phyloP scores from a whole-genome alignment of 35 echinoderm and acorn worm genomes.

The Lytechinus variegatus region DNA sequence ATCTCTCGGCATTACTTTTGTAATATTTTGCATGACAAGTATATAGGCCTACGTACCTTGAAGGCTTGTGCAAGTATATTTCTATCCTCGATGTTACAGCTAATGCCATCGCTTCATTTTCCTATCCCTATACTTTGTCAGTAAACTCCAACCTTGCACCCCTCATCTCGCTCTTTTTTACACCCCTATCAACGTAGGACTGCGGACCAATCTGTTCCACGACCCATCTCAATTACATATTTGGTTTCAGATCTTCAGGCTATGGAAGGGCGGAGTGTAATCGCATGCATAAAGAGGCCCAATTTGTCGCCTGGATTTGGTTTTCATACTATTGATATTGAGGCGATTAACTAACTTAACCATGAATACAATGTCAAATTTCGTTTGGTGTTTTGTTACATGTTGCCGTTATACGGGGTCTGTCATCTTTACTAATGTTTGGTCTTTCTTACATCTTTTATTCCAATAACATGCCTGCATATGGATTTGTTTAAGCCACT shows the following conservation, averaged over 20 bases:
- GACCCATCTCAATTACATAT: constrained; percentile 33
- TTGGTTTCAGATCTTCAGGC: constrained; percentile 27
- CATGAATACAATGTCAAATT: not conserved
- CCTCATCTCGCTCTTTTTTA: not conserved
- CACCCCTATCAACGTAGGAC: not conserved
- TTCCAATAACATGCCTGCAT: not conserved
- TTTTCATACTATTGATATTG: constrained; percentile 24
- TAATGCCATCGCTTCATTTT: not conserved
- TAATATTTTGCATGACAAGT: not conserved
- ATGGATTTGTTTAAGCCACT: not conserved
- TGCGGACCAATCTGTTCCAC: constrained; percentile 36
- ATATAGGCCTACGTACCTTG: not conserved
- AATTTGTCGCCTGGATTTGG: constrained; percentile 31
- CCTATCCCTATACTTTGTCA: not conserved
- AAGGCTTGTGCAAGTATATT: constrained; percentile 2
- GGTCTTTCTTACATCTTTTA: not conserved
- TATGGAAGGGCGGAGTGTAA: not conserved
- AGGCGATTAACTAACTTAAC: not conserved
- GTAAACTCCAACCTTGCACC: not conserved
- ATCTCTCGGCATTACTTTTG: not conserved
- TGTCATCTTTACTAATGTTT: not conserved
- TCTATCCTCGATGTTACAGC: not conserved
- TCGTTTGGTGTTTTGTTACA: not conserved
- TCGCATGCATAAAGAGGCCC: constrained; percentile 34
- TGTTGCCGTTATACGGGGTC: not conserved